Conservation (phyloP, 1,140 invertebrate genomes). For the Globodera ellingtonae region DNA sequence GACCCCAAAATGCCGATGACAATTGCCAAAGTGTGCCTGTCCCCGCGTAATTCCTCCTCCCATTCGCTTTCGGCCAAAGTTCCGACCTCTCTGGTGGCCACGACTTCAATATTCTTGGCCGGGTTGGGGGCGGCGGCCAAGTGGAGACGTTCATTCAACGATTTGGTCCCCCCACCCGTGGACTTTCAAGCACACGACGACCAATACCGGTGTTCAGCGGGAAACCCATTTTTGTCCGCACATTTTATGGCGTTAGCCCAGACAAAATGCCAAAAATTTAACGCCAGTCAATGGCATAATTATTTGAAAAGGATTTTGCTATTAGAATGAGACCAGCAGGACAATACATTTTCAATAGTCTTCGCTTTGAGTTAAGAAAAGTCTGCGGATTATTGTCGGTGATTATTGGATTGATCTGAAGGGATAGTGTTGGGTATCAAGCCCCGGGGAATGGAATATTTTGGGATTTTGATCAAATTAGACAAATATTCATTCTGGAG, state of each 20-base stretch:
- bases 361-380: too few relatives aligned
- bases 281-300: too few relatives aligned
- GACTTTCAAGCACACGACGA: conserved; percentile 2
- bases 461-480: neutral
- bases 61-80: conserved; percentile 2
- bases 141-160: conserved; percentile 21
- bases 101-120: conserved; percentile 15
- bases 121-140: conserved; percentile 15
- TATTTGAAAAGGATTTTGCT: too few relatives aligned
- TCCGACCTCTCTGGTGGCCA: neutral
- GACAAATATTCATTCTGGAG: neutral
- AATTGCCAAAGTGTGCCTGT: conserved; percentile 12
- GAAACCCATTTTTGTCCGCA: too few relatives aligned
- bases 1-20: neutral
- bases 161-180: neutral
- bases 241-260: too few relatives aligned
- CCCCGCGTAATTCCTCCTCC: conserved; percentile 6
- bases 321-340: too few relatives aligned
- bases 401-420: too few relatives aligned
- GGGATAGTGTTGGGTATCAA: too few relatives aligned
- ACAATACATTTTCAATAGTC: too few relatives aligned
- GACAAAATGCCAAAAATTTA: too few relatives aligned
- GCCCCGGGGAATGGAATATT: neutral
- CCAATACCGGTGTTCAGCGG: neutral
- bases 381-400: too few relatives aligned